phyloP scores from a whole-genome alignment of 1,140 invertebrate species.

The Charaxes varanes region DNA sequence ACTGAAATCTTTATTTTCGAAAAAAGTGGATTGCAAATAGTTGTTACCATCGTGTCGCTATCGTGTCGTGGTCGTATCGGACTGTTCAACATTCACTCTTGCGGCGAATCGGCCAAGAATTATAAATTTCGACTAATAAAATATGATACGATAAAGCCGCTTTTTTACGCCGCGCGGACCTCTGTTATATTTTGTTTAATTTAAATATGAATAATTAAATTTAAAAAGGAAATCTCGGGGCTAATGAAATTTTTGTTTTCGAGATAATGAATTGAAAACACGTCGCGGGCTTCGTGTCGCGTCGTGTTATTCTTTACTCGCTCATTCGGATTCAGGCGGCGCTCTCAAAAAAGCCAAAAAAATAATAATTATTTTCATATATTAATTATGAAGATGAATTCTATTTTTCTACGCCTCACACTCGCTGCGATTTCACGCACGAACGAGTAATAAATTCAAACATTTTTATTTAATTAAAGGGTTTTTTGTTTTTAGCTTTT shows the following conservation, averaged over 20 bases:
- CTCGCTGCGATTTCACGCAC: slow-evolving; percentile 11
- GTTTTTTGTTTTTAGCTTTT: slow-evolving; percentile 11
- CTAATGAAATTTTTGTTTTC: slow-evolving; percentile 73
- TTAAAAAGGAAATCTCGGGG: slow-evolving; percentile 70
- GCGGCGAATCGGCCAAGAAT: slow-evolving; percentile 60
- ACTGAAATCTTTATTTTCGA: too few relatives aligned
- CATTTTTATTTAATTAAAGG: slow-evolving; percentile 21
- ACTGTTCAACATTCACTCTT: too few relatives aligned
- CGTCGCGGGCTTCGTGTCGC: slow-evolving; percentile 45
- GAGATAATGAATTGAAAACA: slow-evolving; percentile 74
- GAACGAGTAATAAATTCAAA: slow-evolving; percentile 16
- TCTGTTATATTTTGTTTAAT: slow-evolving; percentile 74
- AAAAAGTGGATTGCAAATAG: too few relatives aligned
- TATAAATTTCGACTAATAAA: slow-evolving; percentile 73
- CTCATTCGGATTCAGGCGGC: slow-evolving; percentile 63
- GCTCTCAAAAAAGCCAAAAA: slow-evolving; percentile 43
- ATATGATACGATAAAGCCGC: slow-evolving; percentile 71
- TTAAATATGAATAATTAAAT: slow-evolving; percentile 74
- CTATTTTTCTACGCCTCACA: slow-evolving; percentile 49
- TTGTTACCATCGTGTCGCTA: too few relatives aligned
- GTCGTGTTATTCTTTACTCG: slow-evolving; percentile 62
- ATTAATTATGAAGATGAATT: slow-evolving; percentile 63
- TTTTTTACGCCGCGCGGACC: slow-evolving; percentile 59
- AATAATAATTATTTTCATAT: slow-evolving; percentile 56
- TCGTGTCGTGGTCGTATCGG: too few relatives aligned